Base-by-base conservation (phyloP, 2,797 vertebrate species). In the Staurois parvus region DNA sequence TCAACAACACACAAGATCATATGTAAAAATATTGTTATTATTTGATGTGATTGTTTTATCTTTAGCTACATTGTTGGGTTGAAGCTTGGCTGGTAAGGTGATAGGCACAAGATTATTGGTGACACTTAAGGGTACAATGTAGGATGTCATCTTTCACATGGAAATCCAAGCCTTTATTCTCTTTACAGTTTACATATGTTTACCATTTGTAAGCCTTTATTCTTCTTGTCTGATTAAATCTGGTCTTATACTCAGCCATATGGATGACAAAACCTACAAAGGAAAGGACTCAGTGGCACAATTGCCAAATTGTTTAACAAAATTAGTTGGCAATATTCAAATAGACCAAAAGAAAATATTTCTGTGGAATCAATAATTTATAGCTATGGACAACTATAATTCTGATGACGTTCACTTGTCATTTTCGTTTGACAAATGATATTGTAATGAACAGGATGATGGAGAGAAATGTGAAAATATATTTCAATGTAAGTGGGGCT, bases 1-100 rank as follows among this genome's bases (percentile, higher is more conserved):
- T 59, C 64, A 81, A 59, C 21, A 84, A 83, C n/a, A 42, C 85
- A 83, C 29, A 11, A 45, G 66, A 59, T 83, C 40, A 69, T 87
- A 74, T 87, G 81, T 83, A 87, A 87, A 87, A 86, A 86, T 83
- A 86, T 85, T 81, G 32, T 80, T 86, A 86, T 73, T 83, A 83
- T 83, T 87, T 69, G 83, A 42, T 68, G 85, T 72, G 67, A 72
- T 68, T 72, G 32, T 77, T 72, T 52, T 40, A 64, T 59, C 37
- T 72, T 72, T 40, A 79, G 81, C 75, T 83, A 86, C 85, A 86
- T 82, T 62, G 52, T 76, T 72, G 72, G 28, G 52, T 59, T 62
- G 62, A 76, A 72, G 75, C 56, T 78, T 78, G 67, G 24, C 73
- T 86, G 68, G 34, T 37, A 72, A 59, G 30, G 73, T 77, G 74